Conservation (phyloP, 2,113 vertebrate genomes). For the Leucosticte australis region DNA sequence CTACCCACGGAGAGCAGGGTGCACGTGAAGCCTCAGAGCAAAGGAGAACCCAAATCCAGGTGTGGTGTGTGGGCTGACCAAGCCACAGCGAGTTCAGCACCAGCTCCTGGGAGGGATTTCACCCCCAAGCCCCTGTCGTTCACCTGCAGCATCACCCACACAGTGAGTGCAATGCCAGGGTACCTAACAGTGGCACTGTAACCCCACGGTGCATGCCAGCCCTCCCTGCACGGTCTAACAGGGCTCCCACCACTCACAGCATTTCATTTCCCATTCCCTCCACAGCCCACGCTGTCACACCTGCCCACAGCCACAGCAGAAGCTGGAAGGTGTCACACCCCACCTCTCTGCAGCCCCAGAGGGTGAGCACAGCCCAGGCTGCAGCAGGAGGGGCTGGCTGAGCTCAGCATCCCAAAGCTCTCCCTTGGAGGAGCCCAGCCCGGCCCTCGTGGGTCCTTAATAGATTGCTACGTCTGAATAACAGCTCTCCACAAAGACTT, state of each 20-base stretch:
- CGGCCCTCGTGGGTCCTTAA: fast-evolving
- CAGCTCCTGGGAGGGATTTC: background rate
- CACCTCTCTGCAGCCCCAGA: background rate
- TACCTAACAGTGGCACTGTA: background rate
- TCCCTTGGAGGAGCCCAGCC: background rate
- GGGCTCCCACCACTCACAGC: background rate
- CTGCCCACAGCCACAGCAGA: background rate
- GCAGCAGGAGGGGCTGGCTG: fast-evolving
- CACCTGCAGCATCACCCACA: background rate
- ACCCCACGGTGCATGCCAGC: fast-evolving
- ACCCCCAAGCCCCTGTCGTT: background rate
- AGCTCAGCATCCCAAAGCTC: background rate
- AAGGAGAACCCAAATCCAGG: background rate
- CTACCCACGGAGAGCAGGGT: fast-evolving
- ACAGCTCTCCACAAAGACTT: background rate
- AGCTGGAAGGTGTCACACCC: too few relatives aligned
- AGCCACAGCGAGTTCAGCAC: fast-evolving
- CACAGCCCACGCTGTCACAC: fast-evolving
- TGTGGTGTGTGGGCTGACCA: fast-evolving
- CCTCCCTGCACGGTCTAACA: fast-evolving
- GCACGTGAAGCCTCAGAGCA: fast-evolving
- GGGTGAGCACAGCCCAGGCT: fast-evolving
- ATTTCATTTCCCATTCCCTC: background rate
- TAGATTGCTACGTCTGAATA: background rate
- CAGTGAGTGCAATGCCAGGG: fast-evolving